Percentiles rank a stretch among this genome's conserved stretches.
These are phyloP conservation scores for Falco novaeseelandiae DNA, from an alignment of 2,797 vertebrate species.

Conservation along the genomic window DNA sequence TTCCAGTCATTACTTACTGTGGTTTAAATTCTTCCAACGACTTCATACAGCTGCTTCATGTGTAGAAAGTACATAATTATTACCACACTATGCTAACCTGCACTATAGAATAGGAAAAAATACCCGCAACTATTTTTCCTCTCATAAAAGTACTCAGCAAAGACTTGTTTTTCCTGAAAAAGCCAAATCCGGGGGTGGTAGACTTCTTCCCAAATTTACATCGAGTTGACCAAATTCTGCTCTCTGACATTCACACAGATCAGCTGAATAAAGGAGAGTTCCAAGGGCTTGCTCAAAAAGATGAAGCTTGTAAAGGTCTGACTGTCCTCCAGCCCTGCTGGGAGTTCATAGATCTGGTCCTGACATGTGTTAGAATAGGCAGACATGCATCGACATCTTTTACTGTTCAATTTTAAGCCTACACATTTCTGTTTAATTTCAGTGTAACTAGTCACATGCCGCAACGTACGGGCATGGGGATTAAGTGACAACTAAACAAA, in stretches of 20 bases:
- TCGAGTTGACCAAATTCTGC: background rate
- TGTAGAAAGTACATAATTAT: background rate
- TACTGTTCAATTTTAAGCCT: background rate
- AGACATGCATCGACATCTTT: background rate
- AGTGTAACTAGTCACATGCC: background rate
- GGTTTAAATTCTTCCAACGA: background rate
- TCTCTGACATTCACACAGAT: background rate
- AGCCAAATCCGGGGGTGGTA: background rate
- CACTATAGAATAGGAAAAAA: background rate
- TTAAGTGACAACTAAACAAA: background rate
- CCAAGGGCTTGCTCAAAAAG: background rate
- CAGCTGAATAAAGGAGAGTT: background rate
- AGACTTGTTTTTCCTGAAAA: background rate
- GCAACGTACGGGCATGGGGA: background rate
- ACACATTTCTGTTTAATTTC: background rate
- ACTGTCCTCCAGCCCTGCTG: background rate
- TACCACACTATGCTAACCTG: background rate
- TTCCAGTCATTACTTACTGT: background rate
- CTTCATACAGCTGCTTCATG: background rate
- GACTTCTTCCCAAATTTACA: background rate
- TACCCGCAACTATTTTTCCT: background rate
- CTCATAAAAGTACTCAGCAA: background rate
- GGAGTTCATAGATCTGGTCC: background rate
- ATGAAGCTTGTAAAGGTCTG: background rate
- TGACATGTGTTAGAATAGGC: background rate